These are phyloP conservation scores for Choristoneura rosaceana DNA, from an alignment of 2,888 invertebrate genomes.

Conservation along the genomic window DNA sequence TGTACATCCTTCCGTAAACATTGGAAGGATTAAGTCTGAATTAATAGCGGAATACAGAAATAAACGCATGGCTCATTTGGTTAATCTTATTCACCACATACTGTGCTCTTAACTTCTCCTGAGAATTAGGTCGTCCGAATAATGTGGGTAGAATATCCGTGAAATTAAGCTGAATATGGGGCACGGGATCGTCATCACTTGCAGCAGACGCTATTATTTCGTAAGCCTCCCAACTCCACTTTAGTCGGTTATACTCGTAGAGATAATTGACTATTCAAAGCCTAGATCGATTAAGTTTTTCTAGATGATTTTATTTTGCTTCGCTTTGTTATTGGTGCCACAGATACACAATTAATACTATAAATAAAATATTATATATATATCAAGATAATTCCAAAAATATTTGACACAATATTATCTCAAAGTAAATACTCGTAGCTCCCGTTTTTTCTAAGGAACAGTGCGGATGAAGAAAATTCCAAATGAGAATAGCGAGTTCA, in stretches of 20 bases:
- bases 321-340: too few species aligned
- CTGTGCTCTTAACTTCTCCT: conserved; percentile 22
- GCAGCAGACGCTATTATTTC: conserved; percentile 24
- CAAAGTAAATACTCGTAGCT: background rate
- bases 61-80: conserved; percentile 20
- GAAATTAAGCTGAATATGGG: conserved; percentile 33
- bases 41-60: conserved; percentile 26
- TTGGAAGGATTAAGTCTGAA: conserved; percentile 19
- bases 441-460: background rate
- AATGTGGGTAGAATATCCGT: conserved; percentile 28
- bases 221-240: conserved; percentile 20
- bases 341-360: too few species aligned
- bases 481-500: background rate
- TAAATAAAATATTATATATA: too few species aligned
- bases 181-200: conserved; percentile 35
- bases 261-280: conserved; percentile 3
- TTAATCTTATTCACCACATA: conserved; percentile 31
- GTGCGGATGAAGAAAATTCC: background rate
- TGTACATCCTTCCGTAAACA: conserved; percentile 3
- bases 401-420: background rate
- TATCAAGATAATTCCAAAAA: background rate
- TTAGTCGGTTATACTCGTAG: background rate
- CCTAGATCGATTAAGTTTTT: background rate
- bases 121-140: conserved; percentile 26
- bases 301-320: too few species aligned